Percentiles rank a stretch among this genome's conserved stretches.
These are phyloP conservation scores for Laspeyria flexula DNA, from an alignment of 2,888 invertebrate species.

Conservation along the genomic window DNA sequence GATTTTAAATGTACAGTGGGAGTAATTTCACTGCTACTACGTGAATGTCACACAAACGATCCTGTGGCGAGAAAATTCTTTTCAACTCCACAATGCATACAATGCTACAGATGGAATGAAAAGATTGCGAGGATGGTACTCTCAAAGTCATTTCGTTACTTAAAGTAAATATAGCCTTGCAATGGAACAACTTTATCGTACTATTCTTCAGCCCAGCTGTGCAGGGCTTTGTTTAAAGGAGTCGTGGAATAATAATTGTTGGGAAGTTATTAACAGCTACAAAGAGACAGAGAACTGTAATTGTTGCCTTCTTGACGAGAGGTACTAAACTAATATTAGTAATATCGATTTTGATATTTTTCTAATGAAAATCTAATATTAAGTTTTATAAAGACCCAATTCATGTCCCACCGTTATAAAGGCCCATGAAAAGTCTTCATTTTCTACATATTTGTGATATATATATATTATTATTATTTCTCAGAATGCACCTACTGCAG, in stretches of 20 bases:
- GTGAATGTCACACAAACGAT: conserved; percentile 51
- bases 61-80: conserved; percentile 21
- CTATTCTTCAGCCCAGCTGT: not conserved
- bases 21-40: conserved; percentile 43
- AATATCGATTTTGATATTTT: too few species aligned
- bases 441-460: too few species aligned
- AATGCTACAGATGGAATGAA: conserved; percentile 27
- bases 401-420: too few species aligned
- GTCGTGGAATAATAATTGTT: not conserved
- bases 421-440: too few species aligned
- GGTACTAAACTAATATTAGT: too few species aligned
- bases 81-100: conserved; percentile 30
- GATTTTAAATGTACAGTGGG: conserved; percentile 55
- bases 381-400: too few species aligned
- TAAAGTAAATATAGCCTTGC: conserved; percentile 1
- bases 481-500: too few species aligned
- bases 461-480: too few species aligned
- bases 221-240: not conserved
- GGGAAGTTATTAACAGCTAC: not conserved
- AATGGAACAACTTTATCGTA: conserved; percentile 6
- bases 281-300: not conserved
- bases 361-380: too few species aligned
- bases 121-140: conserved; percentile 21
- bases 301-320: too few species aligned
- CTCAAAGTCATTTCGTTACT: conserved; percentile 14